Evolutionary conservation across 2,888 invertebrate species (phyloP), one percentile per base, ranked within the genome.

Genomic region (Spilosoma lubricipeda): DNA sequence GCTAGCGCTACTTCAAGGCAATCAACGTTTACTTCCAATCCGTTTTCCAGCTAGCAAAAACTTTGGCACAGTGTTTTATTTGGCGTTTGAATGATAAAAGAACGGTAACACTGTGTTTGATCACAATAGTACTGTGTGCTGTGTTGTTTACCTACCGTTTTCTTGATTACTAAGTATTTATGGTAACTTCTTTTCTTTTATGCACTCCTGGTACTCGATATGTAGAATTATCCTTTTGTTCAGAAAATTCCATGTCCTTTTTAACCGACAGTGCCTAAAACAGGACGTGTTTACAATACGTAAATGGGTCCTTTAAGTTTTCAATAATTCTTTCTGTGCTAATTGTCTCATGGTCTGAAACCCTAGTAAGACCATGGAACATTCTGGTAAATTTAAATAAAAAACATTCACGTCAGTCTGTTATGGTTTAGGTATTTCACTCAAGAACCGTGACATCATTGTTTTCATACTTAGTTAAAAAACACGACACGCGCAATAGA

Each of bases 1-100:
- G 84, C 82, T 86, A 86, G 87, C 88, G 89, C 85, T 87, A 88
- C 89, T 89, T 95, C 95, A 95, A 95, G 95, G 95, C 89, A 93
- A 95, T 89, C 95, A 90, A 95, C 95, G 95, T 94, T 94, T 94
- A 93, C 94, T 91, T 87, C 80, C 83, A 87, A 86, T 83, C 86
- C 88, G 92, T 90, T 92, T 94, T 94, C 93, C 93, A 92, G 82
- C 87, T 85, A 84, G 63, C 48, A 39, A n/a, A 36, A 75, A 69
- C 71, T 73, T 70, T 81, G 83, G 84, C 84, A 88, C 91, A 77
- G 89, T 87, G 90, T 83, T 73, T 69, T 73, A 67, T 82, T 82
- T 76, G 80, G 79, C 84, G 77, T 82, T 80, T 69, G 70, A 75
- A 71, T 79, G 78, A 78, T 84, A 79, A 82, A 83, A 80, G 80